These are phyloP conservation scores for Stichopus horrens DNA, from an alignment of 53 echinoderm and acorn worm genomes.

Conservation along the genomic window DNA sequence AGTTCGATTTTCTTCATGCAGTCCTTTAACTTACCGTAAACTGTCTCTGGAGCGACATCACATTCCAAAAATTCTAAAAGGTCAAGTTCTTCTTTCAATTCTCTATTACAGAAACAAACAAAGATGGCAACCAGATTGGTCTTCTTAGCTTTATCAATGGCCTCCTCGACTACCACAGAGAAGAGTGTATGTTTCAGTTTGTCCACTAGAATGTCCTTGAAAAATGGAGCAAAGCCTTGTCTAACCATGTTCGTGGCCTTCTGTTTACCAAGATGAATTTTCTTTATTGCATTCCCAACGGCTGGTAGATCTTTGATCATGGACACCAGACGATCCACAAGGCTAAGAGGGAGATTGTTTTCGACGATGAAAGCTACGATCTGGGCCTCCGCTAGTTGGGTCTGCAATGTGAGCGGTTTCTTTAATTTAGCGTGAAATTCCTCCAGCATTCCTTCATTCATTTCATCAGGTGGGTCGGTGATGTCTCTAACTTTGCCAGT, in stretches of 20 bases:
- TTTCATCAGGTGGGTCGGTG: not conserved
- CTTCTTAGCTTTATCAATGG: conserved; percentile 26
- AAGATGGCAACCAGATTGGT: conserved; percentile 1
- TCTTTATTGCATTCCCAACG: conserved; percentile 29
- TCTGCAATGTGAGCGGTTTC: conserved; percentile 15
- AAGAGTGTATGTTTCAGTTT: conserved; percentile 8
- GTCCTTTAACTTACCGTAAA: conserved; percentile 10
- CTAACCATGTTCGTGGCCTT: conserved; percentile 49
- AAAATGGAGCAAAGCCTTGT: conserved; percentile 42
- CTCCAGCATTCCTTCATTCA: not conserved
- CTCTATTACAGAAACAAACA: conserved; percentile 30
- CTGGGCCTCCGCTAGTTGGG: conserved; percentile 41
- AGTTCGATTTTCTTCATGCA: conserved; percentile 15
- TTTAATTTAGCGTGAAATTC: not conserved
- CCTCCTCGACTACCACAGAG: conserved; percentile 35
- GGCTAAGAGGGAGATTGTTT: conserved; percentile 41
- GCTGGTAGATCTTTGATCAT: conserved; percentile 43
- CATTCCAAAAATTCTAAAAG: conserved; percentile 31
- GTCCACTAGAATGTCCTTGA: conserved; percentile 31
- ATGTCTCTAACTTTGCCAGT: not conserved
- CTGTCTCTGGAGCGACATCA: not conserved
- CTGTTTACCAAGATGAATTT: conserved; percentile 44
- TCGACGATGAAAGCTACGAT: conserved; percentile 51
- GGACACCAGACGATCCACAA: conserved; percentile 44
- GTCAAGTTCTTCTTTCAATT: conserved; percentile 9